phyloP scores from a whole-genome alignment of 2,797 vertebrate genomes.

The Tenualosa thibaudeaui region DNA sequence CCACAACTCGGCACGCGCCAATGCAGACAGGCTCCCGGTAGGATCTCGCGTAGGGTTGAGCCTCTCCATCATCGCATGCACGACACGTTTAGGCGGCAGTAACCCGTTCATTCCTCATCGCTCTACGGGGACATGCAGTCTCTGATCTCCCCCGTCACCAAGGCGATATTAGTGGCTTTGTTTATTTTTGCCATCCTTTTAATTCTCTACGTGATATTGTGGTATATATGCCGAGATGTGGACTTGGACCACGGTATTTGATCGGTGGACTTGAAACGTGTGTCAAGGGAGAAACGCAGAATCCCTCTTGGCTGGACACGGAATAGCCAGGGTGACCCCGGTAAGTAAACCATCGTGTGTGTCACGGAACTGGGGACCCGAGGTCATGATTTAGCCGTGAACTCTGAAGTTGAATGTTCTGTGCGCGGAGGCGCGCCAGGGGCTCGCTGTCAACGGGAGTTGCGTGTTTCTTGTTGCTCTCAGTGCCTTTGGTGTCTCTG shows the following conservation, averaged over 20 bases:
- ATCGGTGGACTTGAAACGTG: constrained; percentile 57
- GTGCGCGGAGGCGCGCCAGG: not conserved
- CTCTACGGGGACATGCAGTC: constrained; percentile 72
- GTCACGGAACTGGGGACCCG: not conserved
- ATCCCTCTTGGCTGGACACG: constrained; percentile 68
- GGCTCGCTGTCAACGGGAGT: not conserved
- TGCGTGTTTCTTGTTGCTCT: not conserved
- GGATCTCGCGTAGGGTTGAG: constrained; percentile 37
- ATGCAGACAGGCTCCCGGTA: constrained; percentile 47
- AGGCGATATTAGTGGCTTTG: constrained; percentile 82
- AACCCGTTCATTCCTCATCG: constrained; percentile 4
- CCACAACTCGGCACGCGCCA: constrained; percentile 50
- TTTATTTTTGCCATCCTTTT: constrained; percentile 87
- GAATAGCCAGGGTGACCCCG: constrained; percentile 65
- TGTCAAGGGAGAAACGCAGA: constrained; percentile 46
- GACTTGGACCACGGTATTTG: constrained; percentile 81
- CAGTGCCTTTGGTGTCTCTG: not conserved
- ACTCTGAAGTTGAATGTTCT: constrained; percentile 8
- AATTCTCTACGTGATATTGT: constrained; percentile 86
- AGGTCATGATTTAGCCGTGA: not conserved
- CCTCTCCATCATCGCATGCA: constrained; percentile 47
- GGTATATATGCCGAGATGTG: constrained; percentile 88
- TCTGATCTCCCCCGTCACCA: constrained; percentile 83
- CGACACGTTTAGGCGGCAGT: not conserved
- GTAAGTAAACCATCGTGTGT: constrained; percentile 62